These are phyloP conservation scores for Metaphire vulgaris DNA, from an alignment of 1,140 invertebrate species.

Conservation along the genomic window DNA sequence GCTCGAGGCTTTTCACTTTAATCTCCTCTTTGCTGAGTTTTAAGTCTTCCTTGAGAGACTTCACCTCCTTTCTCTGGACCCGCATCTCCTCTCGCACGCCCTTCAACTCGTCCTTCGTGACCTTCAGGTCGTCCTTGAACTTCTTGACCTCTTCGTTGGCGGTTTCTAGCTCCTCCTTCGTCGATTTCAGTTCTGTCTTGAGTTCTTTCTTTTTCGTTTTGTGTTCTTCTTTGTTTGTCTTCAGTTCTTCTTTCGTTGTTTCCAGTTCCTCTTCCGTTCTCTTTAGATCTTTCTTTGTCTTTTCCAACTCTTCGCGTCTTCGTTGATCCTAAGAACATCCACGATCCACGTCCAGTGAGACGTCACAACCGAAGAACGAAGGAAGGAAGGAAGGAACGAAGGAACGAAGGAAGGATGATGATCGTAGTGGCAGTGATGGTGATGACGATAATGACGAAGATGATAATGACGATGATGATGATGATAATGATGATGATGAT, in stretches of 20 bases:
- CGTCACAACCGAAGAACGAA: neutral
- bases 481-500: neutral
- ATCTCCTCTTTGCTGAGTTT: constrained; percentile 11
- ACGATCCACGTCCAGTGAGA: neutral
- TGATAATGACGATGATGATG: neutral
- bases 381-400: neutral
- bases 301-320: constrained; percentile 10
- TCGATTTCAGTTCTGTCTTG: neutral
- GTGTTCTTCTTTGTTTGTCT: constrained; percentile 2
- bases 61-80: constrained; percentile 14
- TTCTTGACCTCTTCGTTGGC: neutral
- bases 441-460: neutral
- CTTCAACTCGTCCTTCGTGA: constrained; percentile 15
- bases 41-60: constrained; percentile 4
- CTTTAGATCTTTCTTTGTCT: neutral
- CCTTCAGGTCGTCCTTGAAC: constrained; percentile 2
- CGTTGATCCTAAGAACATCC: too few relatives aligned
- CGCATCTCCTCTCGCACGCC: neutral
- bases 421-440: neutral
- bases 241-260: neutral
- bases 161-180: neutral
- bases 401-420: neutral
- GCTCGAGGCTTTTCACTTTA: constrained; percentile 12
- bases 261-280: constrained; percentile 5
- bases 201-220: constrained; percentile 2